These are phyloP conservation scores for Diglossa cyanea DNA, from an alignment of 2,797 vertebrate species.

Conservation along the genomic window DNA sequence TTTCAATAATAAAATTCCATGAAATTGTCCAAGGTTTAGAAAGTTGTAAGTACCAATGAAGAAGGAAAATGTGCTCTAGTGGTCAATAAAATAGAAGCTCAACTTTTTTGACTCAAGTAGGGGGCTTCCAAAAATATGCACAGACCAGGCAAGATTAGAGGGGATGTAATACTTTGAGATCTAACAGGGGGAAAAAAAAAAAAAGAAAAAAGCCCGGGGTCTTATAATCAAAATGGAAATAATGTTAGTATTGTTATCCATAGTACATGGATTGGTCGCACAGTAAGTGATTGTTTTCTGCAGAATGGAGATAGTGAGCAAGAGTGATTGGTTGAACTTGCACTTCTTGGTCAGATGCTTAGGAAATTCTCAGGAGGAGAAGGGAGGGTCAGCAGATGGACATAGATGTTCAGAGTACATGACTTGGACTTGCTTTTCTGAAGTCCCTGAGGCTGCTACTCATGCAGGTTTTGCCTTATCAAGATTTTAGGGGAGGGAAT, in stretches of 20 bases:
- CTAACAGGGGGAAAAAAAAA: background rate
- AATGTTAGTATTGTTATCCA: background rate
- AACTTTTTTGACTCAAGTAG: background rate
- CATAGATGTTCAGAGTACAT: background rate
- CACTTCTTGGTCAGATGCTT: background rate
- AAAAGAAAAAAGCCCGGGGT: background rate
- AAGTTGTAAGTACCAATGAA: background rate
- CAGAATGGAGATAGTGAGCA: background rate
- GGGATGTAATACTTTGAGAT: background rate
- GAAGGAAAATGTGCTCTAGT: background rate
- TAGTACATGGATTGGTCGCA: background rate
- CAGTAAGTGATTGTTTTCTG: background rate
- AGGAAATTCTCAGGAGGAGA: background rate
- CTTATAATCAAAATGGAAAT: background rate
- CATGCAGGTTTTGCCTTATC: background rate
- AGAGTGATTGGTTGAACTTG: background rate
- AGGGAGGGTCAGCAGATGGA: background rate
- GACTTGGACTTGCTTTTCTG: background rate
- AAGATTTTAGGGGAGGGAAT: background rate
- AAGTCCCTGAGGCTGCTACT: background rate
- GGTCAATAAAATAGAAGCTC: background rate
- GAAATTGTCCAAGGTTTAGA: background rate
- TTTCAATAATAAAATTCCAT: background rate
- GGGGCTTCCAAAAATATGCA: background rate
- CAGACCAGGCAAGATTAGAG: background rate